phyloP scores from a whole-genome alignment of 1,140 invertebrate genomes.

The Mamestra configurata region DNA sequence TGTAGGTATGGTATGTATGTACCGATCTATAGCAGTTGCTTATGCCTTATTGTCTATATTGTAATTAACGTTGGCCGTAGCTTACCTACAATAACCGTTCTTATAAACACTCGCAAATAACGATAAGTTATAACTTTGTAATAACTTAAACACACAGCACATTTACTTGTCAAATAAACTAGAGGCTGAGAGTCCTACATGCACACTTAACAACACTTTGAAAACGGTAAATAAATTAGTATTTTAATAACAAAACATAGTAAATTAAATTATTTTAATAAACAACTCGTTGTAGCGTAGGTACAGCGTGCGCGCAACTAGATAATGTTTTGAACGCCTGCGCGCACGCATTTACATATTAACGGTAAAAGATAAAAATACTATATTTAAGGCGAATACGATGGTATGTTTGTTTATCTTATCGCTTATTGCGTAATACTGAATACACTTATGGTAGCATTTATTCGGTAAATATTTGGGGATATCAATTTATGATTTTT shows the following conservation, averaged over 20 bases:
- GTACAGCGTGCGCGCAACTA: constrained; percentile 19
- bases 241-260: not conserved
- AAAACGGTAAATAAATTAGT: not conserved
- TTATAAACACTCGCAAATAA: not conserved
- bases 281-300: constrained; percentile 18
- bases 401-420: constrained; percentile 27
- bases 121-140: not conserved
- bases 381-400: constrained; percentile 53
- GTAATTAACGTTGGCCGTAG: not conserved
- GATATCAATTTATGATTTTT: not conserved
- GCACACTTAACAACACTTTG: not conserved
- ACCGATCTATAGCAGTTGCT: not conserved
- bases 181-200: too few relatives aligned
- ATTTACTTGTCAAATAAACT: not conserved
- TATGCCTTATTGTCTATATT: not conserved
- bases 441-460: not conserved
- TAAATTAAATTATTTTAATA: not conserved
- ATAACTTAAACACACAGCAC: not conserved
- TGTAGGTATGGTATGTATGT: too few relatives aligned
- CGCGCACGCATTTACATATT: constrained; percentile 56
- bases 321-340: constrained; percentile 39
- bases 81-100: not conserved
- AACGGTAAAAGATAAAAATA: constrained; percentile 66
- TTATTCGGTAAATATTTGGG: not conserved
- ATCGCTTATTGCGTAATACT: not conserved